Base-by-base conservation (phyloP, 1,140 invertebrate species). In the Plodia interpunctella region DNA sequence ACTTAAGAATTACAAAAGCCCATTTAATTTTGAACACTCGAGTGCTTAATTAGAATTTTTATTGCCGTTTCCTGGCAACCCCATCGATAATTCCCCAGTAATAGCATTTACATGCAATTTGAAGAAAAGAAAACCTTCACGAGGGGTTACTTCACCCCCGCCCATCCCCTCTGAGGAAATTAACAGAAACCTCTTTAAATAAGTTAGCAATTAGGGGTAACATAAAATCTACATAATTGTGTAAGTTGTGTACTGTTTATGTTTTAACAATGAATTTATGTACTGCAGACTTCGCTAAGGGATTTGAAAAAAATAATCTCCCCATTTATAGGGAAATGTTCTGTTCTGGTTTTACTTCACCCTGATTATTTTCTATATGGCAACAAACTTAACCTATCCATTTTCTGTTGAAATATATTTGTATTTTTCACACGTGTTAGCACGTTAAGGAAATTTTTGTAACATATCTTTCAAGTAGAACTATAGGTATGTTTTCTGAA, bases 181-280 rank as follows among this genome's bases (percentile, higher is more conserved):
- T 81, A 80, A 80, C 76, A 74, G 69, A 83, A 84, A 85, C 78
- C 83, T 87, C 82, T 87, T 85, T 83, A 88, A 88, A 88, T 88
- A 86, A 88, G 81, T 84, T 79, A 75, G 83, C 80, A 87, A 88
- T 88, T 88, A 88, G 85, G 83, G 83, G 80, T 77, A 77, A 85
- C 83, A 88, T 88, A 81, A 88, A 88, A 88, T 88, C 76, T 84
- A 70, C 83, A 88, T 88, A 88, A 88, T 87, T 87, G 79, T 87
- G 72, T 78, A 86, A 88, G 71, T 88, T 87, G 77, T 79, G 73
- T 76, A 73, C 74, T 78, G 83, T 88, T 85, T 84, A 81, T 88
- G 78, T 78, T 83, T 76, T 77, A 71, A 83, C 79, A 85, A 83
- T 77, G 74, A 68, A 80, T 83, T 80, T 77, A 80, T 80, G 72